Evolutionary conservation across 2,113 vertebrate species (phyloP).

Genomic region (Larimichthys crocea): DNA sequence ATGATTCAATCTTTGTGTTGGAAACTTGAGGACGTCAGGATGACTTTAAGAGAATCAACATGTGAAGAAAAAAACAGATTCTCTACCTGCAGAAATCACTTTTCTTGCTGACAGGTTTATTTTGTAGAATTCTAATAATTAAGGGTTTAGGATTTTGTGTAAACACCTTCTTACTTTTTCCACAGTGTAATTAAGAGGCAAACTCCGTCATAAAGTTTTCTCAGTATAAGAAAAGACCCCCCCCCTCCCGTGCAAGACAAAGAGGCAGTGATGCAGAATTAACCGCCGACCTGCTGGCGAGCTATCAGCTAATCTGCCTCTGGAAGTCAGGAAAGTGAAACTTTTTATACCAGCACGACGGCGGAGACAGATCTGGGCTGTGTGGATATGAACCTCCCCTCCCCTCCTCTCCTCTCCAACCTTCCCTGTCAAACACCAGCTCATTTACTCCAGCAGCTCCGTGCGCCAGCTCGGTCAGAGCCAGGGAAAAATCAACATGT

Average conservation of each 20-base stretch:
- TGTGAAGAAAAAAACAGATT: background rate
- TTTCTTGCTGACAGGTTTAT: background rate
- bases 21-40: background rate
- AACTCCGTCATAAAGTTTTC: background rate
- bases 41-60: too few relatives aligned
- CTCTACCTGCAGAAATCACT: background rate
- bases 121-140: background rate
- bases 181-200: background rate
- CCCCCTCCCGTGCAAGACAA: background rate
- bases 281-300: background rate
- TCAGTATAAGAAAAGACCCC: background rate
- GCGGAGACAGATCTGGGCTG: slow-evolving; percentile 27
- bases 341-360: slow-evolving; percentile 25
- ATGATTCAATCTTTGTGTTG: background rate
- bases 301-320: slow-evolving; percentile 31
- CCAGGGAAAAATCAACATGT: slow-evolving; percentile 72
- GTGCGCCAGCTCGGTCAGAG: slow-evolving; percentile 38
- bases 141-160: background rate
- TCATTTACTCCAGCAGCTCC: slow-evolving; percentile 58
- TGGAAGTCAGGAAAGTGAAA: slow-evolving; percentile 23
- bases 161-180: background rate
- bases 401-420: background rate
- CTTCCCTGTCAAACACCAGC: slow-evolving; percentile 51
- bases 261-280: slow-evolving; percentile 27
- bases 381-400: slow-evolving; percentile 18